Evolutionary conservation across 2,888 invertebrate species (phyloP).

Genomic region (Nomada flava): DNA sequence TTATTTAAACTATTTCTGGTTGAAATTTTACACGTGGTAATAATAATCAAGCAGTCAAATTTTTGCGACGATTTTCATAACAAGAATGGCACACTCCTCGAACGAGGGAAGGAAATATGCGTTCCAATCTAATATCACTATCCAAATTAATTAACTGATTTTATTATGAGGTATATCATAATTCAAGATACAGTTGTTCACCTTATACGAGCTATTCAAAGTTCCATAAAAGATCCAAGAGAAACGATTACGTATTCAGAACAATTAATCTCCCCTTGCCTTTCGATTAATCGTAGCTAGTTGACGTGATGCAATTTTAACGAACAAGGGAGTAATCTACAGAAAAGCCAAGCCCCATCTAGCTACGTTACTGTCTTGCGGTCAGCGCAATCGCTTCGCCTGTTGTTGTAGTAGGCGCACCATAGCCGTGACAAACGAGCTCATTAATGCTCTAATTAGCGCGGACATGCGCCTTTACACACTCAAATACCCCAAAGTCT

Average conservation of each 20-base stretch:
- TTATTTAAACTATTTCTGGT: conserved; percentile 58
- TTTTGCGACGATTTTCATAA: too few species aligned
- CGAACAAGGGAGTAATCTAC: conserved; percentile 59
- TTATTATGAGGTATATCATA: too few species aligned
- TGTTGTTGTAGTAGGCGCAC: conserved; percentile 41
- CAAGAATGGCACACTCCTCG: too few species aligned
- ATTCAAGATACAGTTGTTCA: too few species aligned
- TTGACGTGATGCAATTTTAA: conserved; percentile 59
- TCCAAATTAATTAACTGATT: too few species aligned
- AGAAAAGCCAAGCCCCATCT: conserved; percentile 46
- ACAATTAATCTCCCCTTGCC: too few species aligned
- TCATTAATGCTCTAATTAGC: conserved; percentile 68
- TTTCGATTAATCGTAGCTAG: background rate
- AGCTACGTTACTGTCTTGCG: conserved; percentile 29
- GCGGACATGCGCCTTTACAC: conserved; percentile 53
- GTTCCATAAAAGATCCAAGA: too few species aligned
- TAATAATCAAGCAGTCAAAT: background rate
- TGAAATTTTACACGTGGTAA: background rate
- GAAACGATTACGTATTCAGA: too few species aligned
- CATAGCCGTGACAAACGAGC: conserved; percentile 63
- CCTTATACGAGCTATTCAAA: too few species aligned
- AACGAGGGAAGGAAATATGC: too few species aligned
- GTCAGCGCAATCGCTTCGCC: conserved; percentile 33
- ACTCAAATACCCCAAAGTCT: conserved; percentile 51
- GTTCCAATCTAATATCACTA: too few species aligned